A percentile compares a stretch with the other conserved stretches of the same genome.
These are phyloP conservation scores for Chirona hameri DNA, from an alignment of 2,888 invertebrate genomes.

Conservation along the genomic window DNA sequence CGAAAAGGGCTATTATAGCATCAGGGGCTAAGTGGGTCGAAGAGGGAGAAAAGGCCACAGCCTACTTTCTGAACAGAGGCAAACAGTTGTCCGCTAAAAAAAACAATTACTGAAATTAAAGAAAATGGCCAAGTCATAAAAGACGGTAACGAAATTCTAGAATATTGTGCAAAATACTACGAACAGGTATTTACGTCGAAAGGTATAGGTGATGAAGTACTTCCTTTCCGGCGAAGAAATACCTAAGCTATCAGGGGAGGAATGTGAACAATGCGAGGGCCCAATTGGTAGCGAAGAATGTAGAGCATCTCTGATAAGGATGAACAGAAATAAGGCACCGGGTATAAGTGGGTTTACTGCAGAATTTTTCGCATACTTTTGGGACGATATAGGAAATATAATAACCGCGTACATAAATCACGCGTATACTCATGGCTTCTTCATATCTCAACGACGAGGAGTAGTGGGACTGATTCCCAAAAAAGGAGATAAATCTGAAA, in stretches of 20 bases:
- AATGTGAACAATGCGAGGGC: background rate
- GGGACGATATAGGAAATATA: background rate
- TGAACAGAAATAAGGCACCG: background rate
- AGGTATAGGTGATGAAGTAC: background rate
- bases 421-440: background rate
- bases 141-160: too few species aligned
- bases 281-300: background rate
- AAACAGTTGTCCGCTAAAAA: too few species aligned
- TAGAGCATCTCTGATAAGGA: background rate
- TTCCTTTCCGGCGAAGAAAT: background rate
- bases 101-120: too few species aligned
- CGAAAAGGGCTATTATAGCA: too few species aligned
- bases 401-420: background rate
- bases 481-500: background rate
- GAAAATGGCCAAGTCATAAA: too few species aligned
- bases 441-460: background rate
- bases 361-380: background rate
- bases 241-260: background rate
- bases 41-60: too few species aligned
- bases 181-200: too few species aligned
- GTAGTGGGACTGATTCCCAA: background rate
- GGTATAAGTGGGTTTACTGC: background rate
- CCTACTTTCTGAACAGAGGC: too few species aligned
- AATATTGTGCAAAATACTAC: too few species aligned
- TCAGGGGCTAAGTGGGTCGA: too few species aligned